Base-by-base conservation (phyloP, 2,113 vertebrate species). In the Scartelaos histophorus region DNA sequence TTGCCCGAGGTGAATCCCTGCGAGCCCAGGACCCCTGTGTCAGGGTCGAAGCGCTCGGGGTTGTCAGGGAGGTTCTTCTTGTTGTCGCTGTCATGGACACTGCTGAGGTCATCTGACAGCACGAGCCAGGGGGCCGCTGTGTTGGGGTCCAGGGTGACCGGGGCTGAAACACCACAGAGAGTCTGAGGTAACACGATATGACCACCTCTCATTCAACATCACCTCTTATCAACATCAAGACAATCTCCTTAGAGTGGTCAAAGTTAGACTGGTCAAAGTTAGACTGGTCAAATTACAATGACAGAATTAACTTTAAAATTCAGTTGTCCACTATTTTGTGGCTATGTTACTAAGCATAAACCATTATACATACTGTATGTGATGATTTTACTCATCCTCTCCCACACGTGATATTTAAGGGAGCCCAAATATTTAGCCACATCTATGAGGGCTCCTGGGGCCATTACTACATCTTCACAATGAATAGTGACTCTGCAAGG, bases 101-200 rank as follows among this genome's bases (percentile, higher is more conserved):
- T 80, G 76, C 77, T 78, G 53, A 92, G 89, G 70, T 90, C 88
- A 2, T 90, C 84, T 10, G 92, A 90, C 72, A 93, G 73, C 34
- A 85, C 1, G 53, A 93, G 90, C 91, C 92, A 92, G 0, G 91
- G 91, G 66, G 90, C 88, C 0, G 92, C 92, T 0, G 87, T 91
- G 89, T 92, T 92, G 51, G 92, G 91, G 68, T 93, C 86, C 66
- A 93, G 88, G 34, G 80, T 90, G 67, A 93, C 90, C 0, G 90
- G 88, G 3, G 71, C 92, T 93, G 84, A 61, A 74, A 86, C 69
- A 75, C 49, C 25, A 49, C 62, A 87, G 65, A 78, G 0, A 66
- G 56, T 81, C 53, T 43, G 21, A 1, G 15, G 47, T 35, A 25
- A 78, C 57, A 57, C 3, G 1, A 22, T 45, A 7, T 56, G 54